A percentile compares a stretch with the other conserved stretches of the same genome.
Evolutionary conservation across 1,140 invertebrate genomes (phyloP).

Genomic region (Drosophila miranda): DNA sequence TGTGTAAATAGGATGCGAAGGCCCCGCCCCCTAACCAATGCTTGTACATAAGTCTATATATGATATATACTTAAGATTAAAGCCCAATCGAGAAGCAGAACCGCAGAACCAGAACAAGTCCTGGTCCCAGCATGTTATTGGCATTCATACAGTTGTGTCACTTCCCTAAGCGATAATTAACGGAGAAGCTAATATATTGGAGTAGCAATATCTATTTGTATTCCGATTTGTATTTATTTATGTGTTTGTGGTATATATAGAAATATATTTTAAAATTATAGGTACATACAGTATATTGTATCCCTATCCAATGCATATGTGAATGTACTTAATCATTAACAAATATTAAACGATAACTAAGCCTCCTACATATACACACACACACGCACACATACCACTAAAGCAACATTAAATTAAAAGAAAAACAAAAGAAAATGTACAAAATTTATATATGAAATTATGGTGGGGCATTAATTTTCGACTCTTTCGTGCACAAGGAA

Average conservation of each 20-base stretch:
- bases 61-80: slow-evolving; percentile 8
- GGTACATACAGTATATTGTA: slow-evolving; percentile 43
- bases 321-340: slow-evolving; percentile 49
- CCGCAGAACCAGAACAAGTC: neutral
- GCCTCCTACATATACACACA: slow-evolving; percentile 47
- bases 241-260: slow-evolving; percentile 67
- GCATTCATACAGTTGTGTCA: slow-evolving; percentile 59
- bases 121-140: slow-evolving; percentile 45
- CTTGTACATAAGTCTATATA: slow-evolving; percentile 47
- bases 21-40: slow-evolving; percentile 5
- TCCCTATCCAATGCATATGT: slow-evolving; percentile 41
- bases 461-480: slow-evolving; percentile 57
- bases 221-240: slow-evolving; percentile 58
- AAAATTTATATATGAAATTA: slow-evolving; percentile 23
- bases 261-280: slow-evolving; percentile 68
- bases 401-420: slow-evolving; percentile 21
- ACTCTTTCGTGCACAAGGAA: slow-evolving; percentile 73
- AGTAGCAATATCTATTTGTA: slow-evolving; percentile 57
- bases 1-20: slow-evolving; percentile 47
- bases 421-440: slow-evolving; percentile 21
- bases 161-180: slow-evolving; percentile 34
- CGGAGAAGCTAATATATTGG: no score
- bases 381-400: slow-evolving; percentile 6
- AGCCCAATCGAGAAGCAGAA: slow-evolving; percentile 1
- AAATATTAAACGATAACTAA: slow-evolving; percentile 65